Evolutionary conservation across 1,140 invertebrate genomes (phyloP).

Genomic region (Rhizoglyphus robini): DNA sequence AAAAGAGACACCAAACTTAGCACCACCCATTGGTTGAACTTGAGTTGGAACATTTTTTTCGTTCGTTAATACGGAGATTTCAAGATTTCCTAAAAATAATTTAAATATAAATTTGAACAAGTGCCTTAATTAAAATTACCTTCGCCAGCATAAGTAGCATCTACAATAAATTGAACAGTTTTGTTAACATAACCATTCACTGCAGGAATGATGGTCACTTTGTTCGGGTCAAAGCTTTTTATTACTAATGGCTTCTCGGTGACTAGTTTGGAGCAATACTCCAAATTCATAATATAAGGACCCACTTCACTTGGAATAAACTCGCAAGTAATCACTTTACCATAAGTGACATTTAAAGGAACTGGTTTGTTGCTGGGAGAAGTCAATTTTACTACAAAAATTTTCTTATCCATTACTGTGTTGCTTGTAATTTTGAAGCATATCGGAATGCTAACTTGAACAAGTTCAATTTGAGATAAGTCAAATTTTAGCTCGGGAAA

Average conservation of each 20-base stretch:
- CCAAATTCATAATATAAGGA: slow-evolving; percentile 70
- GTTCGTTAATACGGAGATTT: slow-evolving; percentile 86
- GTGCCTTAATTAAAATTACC: slow-evolving; percentile 37
- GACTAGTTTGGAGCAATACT: slow-evolving; percentile 77
- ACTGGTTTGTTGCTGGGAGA: slow-evolving; percentile 44
- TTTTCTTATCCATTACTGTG: slow-evolving; percentile 34
- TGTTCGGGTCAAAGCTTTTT: slow-evolving; percentile 69
- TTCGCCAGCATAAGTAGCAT: slow-evolving; percentile 89
- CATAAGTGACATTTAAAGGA: slow-evolving; percentile 75
- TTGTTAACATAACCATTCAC: slow-evolving; percentile 56
- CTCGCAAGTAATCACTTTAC: slow-evolving; percentile 69
- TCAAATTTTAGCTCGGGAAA: slow-evolving; percentile 62
- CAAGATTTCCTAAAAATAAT: slow-evolving; percentile 49
- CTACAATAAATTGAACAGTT: slow-evolving; percentile 66
- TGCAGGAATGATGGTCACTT: slow-evolving; percentile 59
- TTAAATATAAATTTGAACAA: not conserved
- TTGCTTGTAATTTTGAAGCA: slow-evolving; percentile 78
- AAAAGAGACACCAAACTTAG: slow-evolving; percentile 84
- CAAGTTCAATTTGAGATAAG: slow-evolving; percentile 62
- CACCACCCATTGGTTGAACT: slow-evolving; percentile 77
- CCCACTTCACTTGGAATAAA: slow-evolving; percentile 76
- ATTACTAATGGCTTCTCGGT: slow-evolving; percentile 80
- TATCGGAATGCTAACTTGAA: slow-evolving; percentile 70
- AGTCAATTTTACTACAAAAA: slow-evolving; percentile 20
- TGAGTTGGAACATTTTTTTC: slow-evolving; percentile 90